Evolutionary conservation across 2,113 vertebrate species (phyloP).

Genomic region (Erythrocercus mccallii): DNA sequence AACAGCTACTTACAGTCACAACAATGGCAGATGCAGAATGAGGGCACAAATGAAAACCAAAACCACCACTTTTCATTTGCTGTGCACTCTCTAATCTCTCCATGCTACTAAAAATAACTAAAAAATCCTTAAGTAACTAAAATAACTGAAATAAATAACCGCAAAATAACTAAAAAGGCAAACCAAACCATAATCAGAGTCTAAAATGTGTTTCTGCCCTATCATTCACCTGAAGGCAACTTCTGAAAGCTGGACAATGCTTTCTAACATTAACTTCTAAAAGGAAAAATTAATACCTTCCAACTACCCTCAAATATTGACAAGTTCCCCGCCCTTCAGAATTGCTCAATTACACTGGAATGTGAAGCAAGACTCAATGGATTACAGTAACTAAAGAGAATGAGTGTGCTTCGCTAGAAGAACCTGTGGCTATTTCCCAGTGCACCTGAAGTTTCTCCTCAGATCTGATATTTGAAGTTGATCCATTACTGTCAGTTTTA

Average conservation of each 20-base stretch:
- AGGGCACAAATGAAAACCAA: neutral
- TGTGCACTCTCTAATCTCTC: neutral
- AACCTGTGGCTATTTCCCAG: neutral
- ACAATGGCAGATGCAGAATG: fast-evolving
- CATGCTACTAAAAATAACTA: neutral
- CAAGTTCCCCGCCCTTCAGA: neutral
- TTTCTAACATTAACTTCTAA: neutral
- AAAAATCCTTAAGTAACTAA: neutral
- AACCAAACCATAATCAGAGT: neutral
- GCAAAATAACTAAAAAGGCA: neutral
- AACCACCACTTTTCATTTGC: neutral
- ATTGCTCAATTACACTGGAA: neutral
- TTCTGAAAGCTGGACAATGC: neutral
- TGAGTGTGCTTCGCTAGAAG: neutral
- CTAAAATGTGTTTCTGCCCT: neutral
- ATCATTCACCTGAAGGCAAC: neutral
- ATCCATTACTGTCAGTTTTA: neutral
- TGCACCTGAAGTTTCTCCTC: neutral
- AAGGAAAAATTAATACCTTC: neutral
- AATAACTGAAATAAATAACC: neutral
- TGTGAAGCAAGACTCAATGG: neutral
- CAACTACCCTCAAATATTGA: neutral
- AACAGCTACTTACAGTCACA: neutral
- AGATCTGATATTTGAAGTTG: neutral
- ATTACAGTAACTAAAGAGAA: neutral